These are phyloP conservation scores for Tenthredo notha DNA, from an alignment of 2,888 invertebrate species.

Conservation along the genomic window DNA sequence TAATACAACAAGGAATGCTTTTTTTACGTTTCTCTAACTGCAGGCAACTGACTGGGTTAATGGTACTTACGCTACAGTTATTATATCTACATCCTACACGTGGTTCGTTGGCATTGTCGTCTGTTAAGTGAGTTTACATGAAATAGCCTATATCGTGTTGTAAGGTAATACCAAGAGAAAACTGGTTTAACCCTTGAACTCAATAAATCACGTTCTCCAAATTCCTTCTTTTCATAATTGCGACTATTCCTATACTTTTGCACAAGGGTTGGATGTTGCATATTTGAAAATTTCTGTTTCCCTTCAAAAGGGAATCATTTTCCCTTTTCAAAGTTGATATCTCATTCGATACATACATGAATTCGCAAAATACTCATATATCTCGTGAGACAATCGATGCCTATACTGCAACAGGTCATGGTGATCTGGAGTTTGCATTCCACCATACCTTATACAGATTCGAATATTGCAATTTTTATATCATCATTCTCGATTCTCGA, in stretches of 20 bases:
- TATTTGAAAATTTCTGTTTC: not conserved
- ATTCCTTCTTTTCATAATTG: slow-evolving; percentile 15
- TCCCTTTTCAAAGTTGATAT: not conserved
- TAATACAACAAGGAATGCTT: not conserved
- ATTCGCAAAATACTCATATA: not conserved
- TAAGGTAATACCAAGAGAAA: slow-evolving; percentile 54
- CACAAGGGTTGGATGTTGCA: not conserved
- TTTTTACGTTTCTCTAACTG: not conserved
- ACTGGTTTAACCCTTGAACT: slow-evolving; percentile 59
- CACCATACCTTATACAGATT: not conserved
- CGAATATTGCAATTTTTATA: not conserved
- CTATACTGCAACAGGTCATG: not conserved
- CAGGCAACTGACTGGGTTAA: slow-evolving; percentile 22
- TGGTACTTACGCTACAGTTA: not conserved
- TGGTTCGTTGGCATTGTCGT: slow-evolving; percentile 32
- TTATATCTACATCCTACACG: slow-evolving; percentile 7
- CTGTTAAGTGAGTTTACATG: not conserved
- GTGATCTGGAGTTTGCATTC: not conserved
- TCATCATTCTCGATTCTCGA: not conserved
- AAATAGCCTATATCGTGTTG: not conserved
- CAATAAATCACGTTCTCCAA: slow-evolving; percentile 48
- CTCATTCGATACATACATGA: not conserved
- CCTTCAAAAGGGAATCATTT: no score
- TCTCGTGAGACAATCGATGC: not conserved
- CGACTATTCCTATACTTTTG: not conserved